phyloP scores from a whole-genome alignment of 1,140 invertebrate genomes.

The Bombus waltoni region DNA sequence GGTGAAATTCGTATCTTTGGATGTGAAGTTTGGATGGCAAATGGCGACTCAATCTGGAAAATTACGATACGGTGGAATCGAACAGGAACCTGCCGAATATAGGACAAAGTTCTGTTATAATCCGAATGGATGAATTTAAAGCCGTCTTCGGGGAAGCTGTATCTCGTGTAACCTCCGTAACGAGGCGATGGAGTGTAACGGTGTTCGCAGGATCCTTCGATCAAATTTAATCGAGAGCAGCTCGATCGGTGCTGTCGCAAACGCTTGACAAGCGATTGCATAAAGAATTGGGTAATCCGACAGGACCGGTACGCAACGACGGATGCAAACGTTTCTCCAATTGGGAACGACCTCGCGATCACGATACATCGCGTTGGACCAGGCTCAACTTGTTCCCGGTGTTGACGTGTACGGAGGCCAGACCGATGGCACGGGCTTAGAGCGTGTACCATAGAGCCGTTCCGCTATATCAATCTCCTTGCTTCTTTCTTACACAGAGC shows the following conservation, averaged over 20 bases:
- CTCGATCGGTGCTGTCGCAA: conserved; percentile 22
- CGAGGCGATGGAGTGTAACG: conserved; percentile 48
- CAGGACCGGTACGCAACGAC: conserved; percentile 50
- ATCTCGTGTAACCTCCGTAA: conserved; percentile 31
- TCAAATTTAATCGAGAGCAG: conserved; percentile 47
- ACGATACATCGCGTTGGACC: conserved; percentile 53
- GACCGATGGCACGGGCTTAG: conserved; percentile 63
- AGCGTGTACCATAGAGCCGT: conserved; percentile 67
- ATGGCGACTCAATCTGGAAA: neutral
- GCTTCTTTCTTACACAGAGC: conserved; percentile 57
- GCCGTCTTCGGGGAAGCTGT: neutral
- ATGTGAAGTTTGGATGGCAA: neutral
- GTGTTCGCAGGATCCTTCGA: neutral
- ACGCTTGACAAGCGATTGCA: conserved; percentile 59
- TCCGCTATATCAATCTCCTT: conserved; percentile 67
- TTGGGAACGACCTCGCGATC: conserved; percentile 56
- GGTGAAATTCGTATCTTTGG: neutral
- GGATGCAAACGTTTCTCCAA: conserved; percentile 48
- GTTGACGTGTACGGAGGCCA: conserved; percentile 34
- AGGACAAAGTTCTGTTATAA: conserved; percentile 24
- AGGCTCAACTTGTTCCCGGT: conserved; percentile 34
- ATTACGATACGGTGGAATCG: neutral
- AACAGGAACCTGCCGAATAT: neutral
- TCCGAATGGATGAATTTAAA: conserved; percentile 10
- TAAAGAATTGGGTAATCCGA: conserved; percentile 66